Base-by-base conservation (phyloP, 2,797 vertebrate genomes). In the Halcyon badia region DNA sequence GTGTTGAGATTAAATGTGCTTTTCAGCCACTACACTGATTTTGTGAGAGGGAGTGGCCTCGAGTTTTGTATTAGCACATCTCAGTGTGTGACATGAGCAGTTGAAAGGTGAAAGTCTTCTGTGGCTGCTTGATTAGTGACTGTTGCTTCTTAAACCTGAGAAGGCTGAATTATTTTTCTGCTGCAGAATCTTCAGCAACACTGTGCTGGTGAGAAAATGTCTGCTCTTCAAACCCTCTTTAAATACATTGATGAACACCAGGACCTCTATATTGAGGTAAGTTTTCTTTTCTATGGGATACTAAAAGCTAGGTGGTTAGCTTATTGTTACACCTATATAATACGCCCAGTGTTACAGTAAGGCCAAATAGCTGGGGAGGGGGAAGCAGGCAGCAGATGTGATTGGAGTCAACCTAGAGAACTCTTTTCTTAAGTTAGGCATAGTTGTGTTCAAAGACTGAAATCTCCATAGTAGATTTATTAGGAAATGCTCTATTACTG, bases 171-270 rank as follows among this genome's bases (percentile, higher is more conserved):
- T 81, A 14, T 71, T 62, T 90, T 66, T 86, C 57, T 94, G 4
- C 69, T 5, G 28, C 70, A 90, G 94, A 86, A 30, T 84, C 85
- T 82, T 83, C 79, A 66, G 10, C 42, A 33, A 3, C 69, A 62
- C 39, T 1, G 2, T 28, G 94, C 73, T 44, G 56, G 20, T 42
- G 21, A 31, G 49, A 98, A 97, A 28, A 99, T 99, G 99, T 97
- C 99, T 52, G 94, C 94, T 83, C 99, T 99, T 62, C 65, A 97
- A 19, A 35, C 95, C 1, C 96, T 99, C 60, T 99, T 99, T 94
- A 98, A 99, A 87, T 98, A 99, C 51, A 98, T 99, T 68, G 99
- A 99, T n/a, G 98, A 99, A 26, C 98, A 99, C 87, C 99, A 99
- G 97, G 99, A 99, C 5, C 94, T 98, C 20, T 99, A 99, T 31